These are phyloP conservation scores for Sturnira hondurensis DNA, from an alignment of 2,113 vertebrate species.

Conservation along the genomic window DNA sequence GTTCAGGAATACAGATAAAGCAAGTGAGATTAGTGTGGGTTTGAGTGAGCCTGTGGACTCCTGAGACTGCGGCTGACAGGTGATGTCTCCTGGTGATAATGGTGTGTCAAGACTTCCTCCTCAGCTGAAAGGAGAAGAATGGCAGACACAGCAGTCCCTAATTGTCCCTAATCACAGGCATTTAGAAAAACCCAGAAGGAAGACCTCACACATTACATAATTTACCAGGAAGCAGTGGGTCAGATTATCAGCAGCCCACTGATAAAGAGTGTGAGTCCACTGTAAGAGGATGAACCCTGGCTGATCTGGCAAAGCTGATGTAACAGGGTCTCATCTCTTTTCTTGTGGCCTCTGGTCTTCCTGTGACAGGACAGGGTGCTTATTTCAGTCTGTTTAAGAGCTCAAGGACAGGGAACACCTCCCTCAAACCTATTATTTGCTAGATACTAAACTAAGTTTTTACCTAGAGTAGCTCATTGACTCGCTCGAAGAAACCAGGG, in stretches of 20 bases:
- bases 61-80: neutral
- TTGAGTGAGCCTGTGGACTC: neutral
- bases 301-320: neutral
- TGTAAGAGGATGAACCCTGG: neutral
- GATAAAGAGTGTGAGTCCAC: constrained; percentile 12
- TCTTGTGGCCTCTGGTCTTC: neutral
- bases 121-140: neutral
- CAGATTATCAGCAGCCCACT: neutral
- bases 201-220: constrained; percentile 41
- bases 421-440: neutral
- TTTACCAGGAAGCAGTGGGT: neutral
- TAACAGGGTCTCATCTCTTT: neutral
- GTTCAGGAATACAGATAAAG: constrained; percentile 40
- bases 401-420: neutral
- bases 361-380: too few relatives aligned
- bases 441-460: neutral
- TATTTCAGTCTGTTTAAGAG: neutral
- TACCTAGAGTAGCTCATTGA: neutral
- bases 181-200: neutral
- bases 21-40: neutral
- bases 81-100: constrained; percentile 49
- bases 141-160: neutral
- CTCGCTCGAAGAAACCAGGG: neutral
- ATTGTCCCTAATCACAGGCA: constrained; percentile 50
- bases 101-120: neutral